phyloP scores from a whole-genome alignment of 2,888 invertebrate genomes.

The Magallana nippona region DNA sequence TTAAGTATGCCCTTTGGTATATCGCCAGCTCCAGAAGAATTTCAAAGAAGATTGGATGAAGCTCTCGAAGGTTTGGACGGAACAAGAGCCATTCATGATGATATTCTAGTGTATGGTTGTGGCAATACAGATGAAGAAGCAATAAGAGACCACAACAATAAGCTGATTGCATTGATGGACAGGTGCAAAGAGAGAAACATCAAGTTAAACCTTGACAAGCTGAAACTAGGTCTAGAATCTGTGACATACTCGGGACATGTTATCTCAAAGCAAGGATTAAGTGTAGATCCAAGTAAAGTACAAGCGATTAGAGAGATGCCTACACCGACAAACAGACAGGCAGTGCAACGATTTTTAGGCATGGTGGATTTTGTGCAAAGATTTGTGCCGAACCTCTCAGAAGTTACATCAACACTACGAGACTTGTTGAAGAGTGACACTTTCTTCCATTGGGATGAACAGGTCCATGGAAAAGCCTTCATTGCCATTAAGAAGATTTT shows the following conservation, averaged over 20 bases:
- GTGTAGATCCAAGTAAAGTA: constrained; percentile 48
- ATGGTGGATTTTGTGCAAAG: too few species aligned
- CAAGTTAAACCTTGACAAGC: constrained; percentile 50
- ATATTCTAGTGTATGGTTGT: too few species aligned
- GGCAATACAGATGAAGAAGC: too few species aligned
- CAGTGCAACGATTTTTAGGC: constrained; percentile 49
- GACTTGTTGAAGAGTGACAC: constrained; percentile 44
- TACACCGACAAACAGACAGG: constrained; percentile 46
- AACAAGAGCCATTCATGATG: too few species aligned
- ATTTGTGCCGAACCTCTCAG: too few species aligned
- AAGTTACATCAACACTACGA: too few species aligned
- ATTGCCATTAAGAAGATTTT: constrained; percentile 44
- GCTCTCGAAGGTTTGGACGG: too few species aligned
- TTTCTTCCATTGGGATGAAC: constrained; percentile 46
- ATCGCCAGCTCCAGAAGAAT: too few species aligned
- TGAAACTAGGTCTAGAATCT: constrained; percentile 38
- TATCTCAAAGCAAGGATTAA: constrained; percentile 48
- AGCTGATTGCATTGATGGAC: too few species aligned
- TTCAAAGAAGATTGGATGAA: too few species aligned
- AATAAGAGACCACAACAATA: too few species aligned
- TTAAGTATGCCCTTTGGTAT: constrained; percentile 53
- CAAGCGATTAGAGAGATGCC: constrained; percentile 49
- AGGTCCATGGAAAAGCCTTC: constrained; percentile 48
- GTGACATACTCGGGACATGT: constrained; percentile 51
- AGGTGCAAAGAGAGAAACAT: constrained; percentile 48